Evolutionary conservation across 2,888 invertebrate species (phyloP), one percentile per base, ranked within the genome.

Genomic region (Trissonchulus sp.): DNA sequence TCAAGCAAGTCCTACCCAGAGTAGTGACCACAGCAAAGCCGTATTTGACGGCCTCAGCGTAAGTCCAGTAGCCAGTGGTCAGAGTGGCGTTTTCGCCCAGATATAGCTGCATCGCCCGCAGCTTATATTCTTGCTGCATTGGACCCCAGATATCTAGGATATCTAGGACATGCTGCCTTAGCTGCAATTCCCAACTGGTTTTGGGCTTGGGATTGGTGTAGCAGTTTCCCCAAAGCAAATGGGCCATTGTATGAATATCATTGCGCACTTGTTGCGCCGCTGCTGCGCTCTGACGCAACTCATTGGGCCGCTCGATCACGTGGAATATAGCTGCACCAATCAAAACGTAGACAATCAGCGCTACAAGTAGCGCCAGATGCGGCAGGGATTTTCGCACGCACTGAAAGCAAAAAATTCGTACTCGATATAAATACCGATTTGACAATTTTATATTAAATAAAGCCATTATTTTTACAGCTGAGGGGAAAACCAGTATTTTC

Each of bases 231-330:
- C 48, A 48, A 23, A 48, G 48, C 48, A 15, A 23, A 48, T 48
- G 8, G 48, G 48, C 48, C 48, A 48, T 48, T 48, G 48, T 15
- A 8, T 48, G 48, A 23, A 48, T 23, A 23, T 8, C 48, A 15
- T 8, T 48, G 8, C 23, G 48, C 48, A 48, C 23, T 48, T 15
- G 8, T 23, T 8, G 23, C 8, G 48, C 48, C 8, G 48, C 8
- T 8, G 48, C 48, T 15, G 8, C 23, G 48, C 48, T 48, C 48
- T 48, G 8, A 15, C 8, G 8, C 8, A 48, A 8, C 48, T 48
- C 48, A 48, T 48, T 48, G 48, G 48, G 48, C 48, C 48, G 48
- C 23, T 48, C 48, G 48, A 48, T 48, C 48, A 48, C 48, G 48
- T 48, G 48, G 23, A 48, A 15, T 8, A 48, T 48, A 15, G 48